Percentiles rank a stretch among this genome's conserved stretches.
These are phyloP conservation scores for Nymphicus hollandicus DNA, from an alignment of 2,113 vertebrate genomes.

Conservation along the genomic window DNA sequence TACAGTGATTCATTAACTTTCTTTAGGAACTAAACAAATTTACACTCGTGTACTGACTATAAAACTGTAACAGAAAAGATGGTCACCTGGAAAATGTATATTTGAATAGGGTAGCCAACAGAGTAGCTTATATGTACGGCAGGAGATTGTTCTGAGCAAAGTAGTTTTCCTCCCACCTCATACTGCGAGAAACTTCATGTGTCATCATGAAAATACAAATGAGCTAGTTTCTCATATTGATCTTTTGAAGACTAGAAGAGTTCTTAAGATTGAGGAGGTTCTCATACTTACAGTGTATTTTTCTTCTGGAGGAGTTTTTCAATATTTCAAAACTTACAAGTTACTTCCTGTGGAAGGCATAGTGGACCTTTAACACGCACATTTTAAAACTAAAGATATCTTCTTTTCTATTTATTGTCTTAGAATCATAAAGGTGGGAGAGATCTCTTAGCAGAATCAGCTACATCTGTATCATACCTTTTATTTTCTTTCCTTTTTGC, in stretches of 20 bases:
- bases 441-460: not conserved
- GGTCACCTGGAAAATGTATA: not conserved
- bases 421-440: not conserved
- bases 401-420: not conserved
- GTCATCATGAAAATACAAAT: not conserved
- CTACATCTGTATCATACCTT: not conserved
- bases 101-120: not conserved
- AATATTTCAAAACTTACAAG: not conserved
- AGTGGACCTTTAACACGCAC: not conserved
- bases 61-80: not conserved
- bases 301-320: not conserved
- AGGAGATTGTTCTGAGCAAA: not conserved
- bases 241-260: not conserved
- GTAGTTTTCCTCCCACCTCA: not conserved
- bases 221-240: accelerated
- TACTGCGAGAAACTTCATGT: not conserved
- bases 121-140: not conserved
- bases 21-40: not conserved
- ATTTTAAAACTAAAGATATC: not conserved
- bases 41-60: not conserved
- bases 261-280: not conserved
- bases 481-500: not conserved
- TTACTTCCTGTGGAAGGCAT: not conserved
- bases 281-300: not conserved
- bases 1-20: not conserved